Base-by-base conservation (phyloP, 2,797 vertebrate genomes). In the Spea hammondii region DNA sequence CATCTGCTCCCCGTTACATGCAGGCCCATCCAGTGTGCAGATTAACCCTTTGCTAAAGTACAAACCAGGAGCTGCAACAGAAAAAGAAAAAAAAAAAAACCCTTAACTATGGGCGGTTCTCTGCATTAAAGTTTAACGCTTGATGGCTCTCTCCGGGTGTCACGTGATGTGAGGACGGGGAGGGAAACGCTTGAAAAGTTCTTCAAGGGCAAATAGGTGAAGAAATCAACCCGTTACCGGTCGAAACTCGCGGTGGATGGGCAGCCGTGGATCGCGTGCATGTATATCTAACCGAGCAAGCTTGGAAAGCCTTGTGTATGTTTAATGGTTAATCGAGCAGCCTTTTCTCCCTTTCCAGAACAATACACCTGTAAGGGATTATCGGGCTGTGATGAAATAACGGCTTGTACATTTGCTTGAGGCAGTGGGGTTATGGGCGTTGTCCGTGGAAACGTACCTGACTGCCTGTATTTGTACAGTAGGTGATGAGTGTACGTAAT, bases 161-260 rank as follows among this genome's bases (percentile, higher is more conserved):
- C 75, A 82, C 75, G 57, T 81, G 74, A 50, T 54, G 13, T 4
- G 11, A 13, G 64, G 53, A 59, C n/a, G 47, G 67, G 55, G 49
- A 66, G 70, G 75, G 65, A 55, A 72, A 77, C 50, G 75, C 64
- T 46, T 49, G 55, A 74, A 77, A 77, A 82, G 49, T 73, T 72
- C 75, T 70, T 77, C 70, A 82, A 82, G 79, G 79, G 46, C 79
- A 82, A 82, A 82, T 70, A 77, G 75, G 79, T 82, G 70, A 77
- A 72, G 64, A 54, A 65, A 53, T 12, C 57, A 62, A 46, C 17
- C 70, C 10, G 55, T 12, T 60, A 49, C 72, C 48, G 45, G 46
- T 55, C 47, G 14, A 9, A 59, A 12, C 48, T n/a, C 53, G 46
- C 6, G 12, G 17, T 45, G 51, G 47, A 65, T 53, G 54, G 4